Percentiles rank a stretch among this genome's conserved stretches.
These are phyloP conservation scores for Hydrotaea diabolus DNA, from an alignment of 2,888 invertebrate species.

Conservation along the genomic window DNA sequence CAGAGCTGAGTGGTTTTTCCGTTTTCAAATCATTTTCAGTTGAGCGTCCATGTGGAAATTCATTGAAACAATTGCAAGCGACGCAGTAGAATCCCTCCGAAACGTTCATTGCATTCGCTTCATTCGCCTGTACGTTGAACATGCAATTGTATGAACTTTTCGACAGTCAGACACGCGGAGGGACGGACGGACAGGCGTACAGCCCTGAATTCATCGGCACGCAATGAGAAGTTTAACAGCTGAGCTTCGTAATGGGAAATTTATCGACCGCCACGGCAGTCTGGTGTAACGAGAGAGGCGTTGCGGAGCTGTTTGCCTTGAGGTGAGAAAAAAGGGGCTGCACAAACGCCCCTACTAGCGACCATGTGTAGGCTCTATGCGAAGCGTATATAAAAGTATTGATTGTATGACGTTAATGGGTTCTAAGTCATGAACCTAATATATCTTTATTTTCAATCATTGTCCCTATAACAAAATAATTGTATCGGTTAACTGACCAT, in stretches of 20 bases:
- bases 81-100: constrained; percentile 42
- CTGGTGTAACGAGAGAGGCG: too few species aligned
- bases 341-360: too few species aligned
- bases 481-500: too few species aligned
- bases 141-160: constrained; percentile 42
- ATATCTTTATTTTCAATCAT: too few species aligned
- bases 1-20: background rate
- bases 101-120: constrained; percentile 36
- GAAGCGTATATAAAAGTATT: too few species aligned
- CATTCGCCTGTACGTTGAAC: constrained; percentile 36
- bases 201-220: constrained; percentile 64
- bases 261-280: background rate
- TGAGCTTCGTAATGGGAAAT: constrained; percentile 44
- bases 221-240: constrained; percentile 71
- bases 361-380: too few species aligned
- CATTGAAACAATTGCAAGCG: constrained; percentile 76
- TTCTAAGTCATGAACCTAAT: too few species aligned
- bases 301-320: too few species aligned
- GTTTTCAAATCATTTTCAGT: constrained; percentile 75
- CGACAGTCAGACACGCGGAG: constrained; percentile 26
- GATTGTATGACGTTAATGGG: too few species aligned
- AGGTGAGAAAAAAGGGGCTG: too few species aligned
- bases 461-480: too few species aligned
- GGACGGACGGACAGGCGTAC: constrained; percentile 35
- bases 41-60: constrained; percentile 81